These are phyloP conservation scores for Sphenopsis melanotis DNA, from an alignment of 2,797 vertebrate species.

Conservation along the genomic window DNA sequence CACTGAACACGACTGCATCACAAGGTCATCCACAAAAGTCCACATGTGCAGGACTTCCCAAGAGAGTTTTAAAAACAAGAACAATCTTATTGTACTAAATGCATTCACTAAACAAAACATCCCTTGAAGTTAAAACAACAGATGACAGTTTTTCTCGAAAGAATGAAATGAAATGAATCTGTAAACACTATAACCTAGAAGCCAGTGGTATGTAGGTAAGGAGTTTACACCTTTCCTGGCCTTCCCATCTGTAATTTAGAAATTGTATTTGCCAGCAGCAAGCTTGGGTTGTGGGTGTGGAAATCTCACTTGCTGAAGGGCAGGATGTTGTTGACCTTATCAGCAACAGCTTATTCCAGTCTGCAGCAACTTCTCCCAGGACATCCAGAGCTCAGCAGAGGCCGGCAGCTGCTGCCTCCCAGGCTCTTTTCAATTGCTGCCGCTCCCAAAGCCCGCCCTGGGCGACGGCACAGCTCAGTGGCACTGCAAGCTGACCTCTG, in stretches of 20 bases:
- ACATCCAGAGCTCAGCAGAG: background rate
- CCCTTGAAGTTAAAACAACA: background rate
- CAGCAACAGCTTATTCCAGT: background rate
- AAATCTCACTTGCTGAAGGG: background rate
- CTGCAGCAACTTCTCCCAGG: background rate
- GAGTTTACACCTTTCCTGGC: background rate
- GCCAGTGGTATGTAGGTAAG: background rate
- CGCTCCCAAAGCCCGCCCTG: background rate
- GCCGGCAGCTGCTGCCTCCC: background rate
- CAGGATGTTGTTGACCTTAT: background rate
- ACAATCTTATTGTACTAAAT: background rate
- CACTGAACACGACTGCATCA: background rate
- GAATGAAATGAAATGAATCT: no score
- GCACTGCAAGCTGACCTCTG: background rate
- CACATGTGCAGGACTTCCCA: background rate
- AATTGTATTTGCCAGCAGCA: background rate
- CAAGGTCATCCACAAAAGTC: background rate
- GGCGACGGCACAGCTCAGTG: rapidly evolving
- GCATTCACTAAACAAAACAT: conserved; percentile 8
- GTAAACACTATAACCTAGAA: background rate
- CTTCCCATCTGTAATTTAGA: background rate
- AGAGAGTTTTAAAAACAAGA: background rate
- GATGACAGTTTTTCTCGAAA: background rate
- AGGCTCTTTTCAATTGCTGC: background rate
- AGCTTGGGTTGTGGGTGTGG: background rate